Evolutionary conservation across 2,888 invertebrate species (phyloP), one percentile per base, ranked within the genome.

Genomic region (Unio pictorum): DNA sequence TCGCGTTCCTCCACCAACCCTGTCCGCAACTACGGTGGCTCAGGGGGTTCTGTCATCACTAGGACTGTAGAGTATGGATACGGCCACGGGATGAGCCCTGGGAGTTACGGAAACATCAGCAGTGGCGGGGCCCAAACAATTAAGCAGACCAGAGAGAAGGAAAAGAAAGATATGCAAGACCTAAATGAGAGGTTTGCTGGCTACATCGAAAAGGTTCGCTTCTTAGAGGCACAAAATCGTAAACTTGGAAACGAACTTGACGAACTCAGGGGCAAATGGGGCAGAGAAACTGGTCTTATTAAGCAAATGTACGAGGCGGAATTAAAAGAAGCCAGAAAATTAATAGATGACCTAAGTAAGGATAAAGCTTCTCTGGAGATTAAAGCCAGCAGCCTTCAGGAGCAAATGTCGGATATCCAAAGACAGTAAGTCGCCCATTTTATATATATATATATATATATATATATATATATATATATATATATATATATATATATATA

Each of bases 161-260:
- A 92, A 84, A 92, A 92, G 89, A 91, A 91, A 80, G 91, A 92
- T 79, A 89, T 92, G 89, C 89, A 89, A 81, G 91, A 91, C 74
- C 82, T 92, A 74, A 92, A 92, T 83, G 91, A 91, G 81, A 85
- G 91, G 66, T 90, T 92, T 69, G 91, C 91, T 73, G 88, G 84
- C 84, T 92, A 92, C 86, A 91, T 92, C 75, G 92, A 92, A 87
- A 91, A 91, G 84, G 87, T 87, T 26, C 81, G 90, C 61, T 91
- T 90, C 74, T 80, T 90, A 68, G 90, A 91, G 76, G 90, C 89
- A n/a, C 90, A 90, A 81, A 90, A 90, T 82, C 80, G 86, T 65
- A 88, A 89, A 73, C 76, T 90, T 61, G 89, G 85, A 61, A 80
- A 81, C 18, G 90, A 90, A 74, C 74, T 90, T 68, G 88, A 89